Evolutionary conservation across 1,140 invertebrate genomes (phyloP).

Genomic region (Drosophila dunni): DNA sequence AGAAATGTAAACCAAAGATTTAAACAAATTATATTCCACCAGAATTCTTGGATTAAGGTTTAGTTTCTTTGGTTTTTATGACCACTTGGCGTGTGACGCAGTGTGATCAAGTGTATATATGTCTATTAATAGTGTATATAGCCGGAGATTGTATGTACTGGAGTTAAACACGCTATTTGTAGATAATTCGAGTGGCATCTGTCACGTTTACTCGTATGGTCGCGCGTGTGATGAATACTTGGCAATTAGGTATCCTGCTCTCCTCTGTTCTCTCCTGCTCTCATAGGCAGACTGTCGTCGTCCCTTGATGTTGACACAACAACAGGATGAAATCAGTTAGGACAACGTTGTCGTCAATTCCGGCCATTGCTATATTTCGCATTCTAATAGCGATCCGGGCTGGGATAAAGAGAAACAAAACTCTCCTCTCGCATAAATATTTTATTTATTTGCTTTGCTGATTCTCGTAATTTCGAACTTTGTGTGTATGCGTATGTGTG

Average conservation of each 20-base stretch:
- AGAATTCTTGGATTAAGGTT: slow-evolving; percentile 7
- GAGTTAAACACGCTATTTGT: slow-evolving; percentile 23
- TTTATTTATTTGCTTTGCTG: slow-evolving; percentile 78
- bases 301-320: slow-evolving; percentile 67
- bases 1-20: slow-evolving; percentile 10
- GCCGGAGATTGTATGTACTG: background rate
- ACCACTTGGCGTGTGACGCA: slow-evolving; percentile 20
- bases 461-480: slow-evolving; percentile 56
- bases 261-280: background rate
- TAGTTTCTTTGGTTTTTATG: background rate
- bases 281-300: slow-evolving; percentile 3
- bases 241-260: slow-evolving; percentile 61
- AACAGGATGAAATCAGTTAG: slow-evolving; percentile 74
- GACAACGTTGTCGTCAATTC: slow-evolving; percentile 67
- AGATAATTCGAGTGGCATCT: slow-evolving; percentile 61
- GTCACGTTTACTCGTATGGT: slow-evolving; percentile 74
- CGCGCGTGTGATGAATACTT: slow-evolving; percentile 80
- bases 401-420: background rate
- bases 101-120: slow-evolving; percentile 45
- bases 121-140: background rate
- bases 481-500: slow-evolving; percentile 4
- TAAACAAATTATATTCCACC: slow-evolving; percentile 4
- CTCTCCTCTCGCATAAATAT: slow-evolving; percentile 62
- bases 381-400: slow-evolving; percentile 22
- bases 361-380: slow-evolving; percentile 48